phyloP scores from a whole-genome alignment of 1,140 invertebrate genomes.

The Aporrectodea caliginosa region DNA sequence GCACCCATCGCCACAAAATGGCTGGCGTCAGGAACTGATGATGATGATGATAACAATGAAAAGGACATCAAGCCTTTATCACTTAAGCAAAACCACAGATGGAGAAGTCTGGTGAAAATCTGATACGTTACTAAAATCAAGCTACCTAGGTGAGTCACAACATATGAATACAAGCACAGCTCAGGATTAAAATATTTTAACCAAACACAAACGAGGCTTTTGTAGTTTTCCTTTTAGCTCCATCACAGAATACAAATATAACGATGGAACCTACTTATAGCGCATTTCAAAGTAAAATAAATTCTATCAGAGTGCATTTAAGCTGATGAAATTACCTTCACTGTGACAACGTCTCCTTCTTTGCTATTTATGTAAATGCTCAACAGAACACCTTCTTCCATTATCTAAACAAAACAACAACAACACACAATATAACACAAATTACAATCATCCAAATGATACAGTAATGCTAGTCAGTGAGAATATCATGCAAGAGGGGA shows the following conservation, averaged over 20 bases:
- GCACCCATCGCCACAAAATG: too few relatives aligned
- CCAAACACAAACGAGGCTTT: background rate
- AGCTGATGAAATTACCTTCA: slow-evolving; percentile 36
- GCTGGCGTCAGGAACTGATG: too few relatives aligned
- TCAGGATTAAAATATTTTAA: background rate
- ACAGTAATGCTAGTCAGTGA: background rate
- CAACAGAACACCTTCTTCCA: slow-evolving; percentile 35
- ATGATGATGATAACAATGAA: too few relatives aligned
- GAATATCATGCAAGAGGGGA: background rate
- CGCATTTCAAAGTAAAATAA: too few relatives aligned
- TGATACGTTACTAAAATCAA: too few relatives aligned
- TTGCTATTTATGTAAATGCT: slow-evolving; percentile 36
- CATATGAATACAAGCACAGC: background rate
- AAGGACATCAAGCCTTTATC: too few relatives aligned
- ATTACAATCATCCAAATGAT: too few relatives aligned
- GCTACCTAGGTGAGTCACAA: background rate
- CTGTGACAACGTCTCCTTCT: slow-evolving; percentile 33
- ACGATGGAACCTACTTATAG: background rate
- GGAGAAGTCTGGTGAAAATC: too few relatives aligned
- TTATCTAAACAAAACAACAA: slow-evolving; percentile 1
- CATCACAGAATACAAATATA: background rate
- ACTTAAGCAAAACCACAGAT: too few relatives aligned
- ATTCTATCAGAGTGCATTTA: too few relatives aligned
- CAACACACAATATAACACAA: too few relatives aligned
- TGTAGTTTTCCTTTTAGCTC: background rate